These are phyloP conservation scores for Aurelia coerulea DNA, from an alignment of 30 jellyfish, hydroid and myxozoan genomes.

Conservation along the genomic window DNA sequence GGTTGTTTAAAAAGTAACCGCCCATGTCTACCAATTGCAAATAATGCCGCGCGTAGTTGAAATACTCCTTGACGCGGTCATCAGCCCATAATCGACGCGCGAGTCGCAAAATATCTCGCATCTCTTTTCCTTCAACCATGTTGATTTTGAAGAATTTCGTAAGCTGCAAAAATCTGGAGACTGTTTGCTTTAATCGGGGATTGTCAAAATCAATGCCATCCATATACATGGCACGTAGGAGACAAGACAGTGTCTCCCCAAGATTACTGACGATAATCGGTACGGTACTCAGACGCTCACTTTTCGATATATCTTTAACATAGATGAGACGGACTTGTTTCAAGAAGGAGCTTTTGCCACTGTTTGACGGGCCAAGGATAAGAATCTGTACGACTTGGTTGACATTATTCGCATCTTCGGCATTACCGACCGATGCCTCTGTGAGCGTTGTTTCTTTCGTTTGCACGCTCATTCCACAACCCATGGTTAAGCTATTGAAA, in stretches of 20 bases:
- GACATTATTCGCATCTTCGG: conserved; percentile 57
- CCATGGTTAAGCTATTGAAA: conserved; percentile 5
- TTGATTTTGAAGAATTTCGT: conserved; percentile 60
- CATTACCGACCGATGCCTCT: conserved; percentile 49
- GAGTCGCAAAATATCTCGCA: conserved; percentile 62
- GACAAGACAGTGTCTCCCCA: conserved; percentile 63
- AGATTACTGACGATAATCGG: conserved; percentile 59
- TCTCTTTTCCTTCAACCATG: conserved; percentile 66
- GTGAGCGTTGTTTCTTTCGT: conserved; percentile 57
- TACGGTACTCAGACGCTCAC: conserved; percentile 52
- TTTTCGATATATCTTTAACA: conserved; percentile 56
- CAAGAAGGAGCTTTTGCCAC: conserved; percentile 60
- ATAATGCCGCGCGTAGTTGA: conserved; percentile 64
- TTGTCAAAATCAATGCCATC: conserved; percentile 63
- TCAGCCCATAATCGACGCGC: conserved; percentile 67
- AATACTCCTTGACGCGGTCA: conserved; percentile 60
- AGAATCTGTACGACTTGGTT: conserved; percentile 63
- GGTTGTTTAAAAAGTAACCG: conserved; percentile 53
- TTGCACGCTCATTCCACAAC: conserved; percentile 70
- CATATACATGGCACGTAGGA: conserved; percentile 64
- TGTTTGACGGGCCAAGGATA: conserved; percentile 65
- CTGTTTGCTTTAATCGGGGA: conserved; percentile 66
- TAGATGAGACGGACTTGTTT: conserved; percentile 62
- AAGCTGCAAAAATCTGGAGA: conserved; percentile 51
- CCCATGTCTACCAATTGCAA: conserved; percentile 68